Percentiles rank a stretch among this genome's conserved stretches.
Conservation (phyloP, 2,113 vertebrate genomes). For the Arizona elegans region DNA sequence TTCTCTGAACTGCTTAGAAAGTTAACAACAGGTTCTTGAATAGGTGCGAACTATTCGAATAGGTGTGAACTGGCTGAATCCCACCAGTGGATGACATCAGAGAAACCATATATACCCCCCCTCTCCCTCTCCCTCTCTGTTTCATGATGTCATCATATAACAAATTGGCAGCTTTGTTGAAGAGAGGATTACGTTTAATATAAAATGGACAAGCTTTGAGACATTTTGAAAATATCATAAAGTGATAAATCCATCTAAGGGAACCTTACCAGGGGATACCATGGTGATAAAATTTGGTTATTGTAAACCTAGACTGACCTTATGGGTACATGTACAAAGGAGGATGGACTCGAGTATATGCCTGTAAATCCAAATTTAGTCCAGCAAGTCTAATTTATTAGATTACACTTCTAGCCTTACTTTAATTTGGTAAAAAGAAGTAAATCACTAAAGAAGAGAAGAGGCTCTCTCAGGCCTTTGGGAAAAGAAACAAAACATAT, state of each 20-base stretch:
- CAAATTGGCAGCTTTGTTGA: neutral
- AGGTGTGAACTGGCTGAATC: too few relatives aligned
- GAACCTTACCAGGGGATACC: neutral
- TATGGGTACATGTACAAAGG: too few relatives aligned
- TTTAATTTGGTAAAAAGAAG: too few relatives aligned
- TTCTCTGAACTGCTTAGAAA: too few relatives aligned
- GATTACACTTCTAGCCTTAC: too few relatives aligned
- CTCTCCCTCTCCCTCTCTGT: neutral
- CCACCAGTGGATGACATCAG: too few relatives aligned
- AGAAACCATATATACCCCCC: too few relatives aligned
- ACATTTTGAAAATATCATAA: neutral
- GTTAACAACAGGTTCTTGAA: too few relatives aligned
- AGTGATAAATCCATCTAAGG: neutral
- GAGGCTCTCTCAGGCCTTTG: too few relatives aligned
- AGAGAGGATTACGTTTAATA: neutral
- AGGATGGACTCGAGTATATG: neutral
- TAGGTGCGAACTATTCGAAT: too few relatives aligned
- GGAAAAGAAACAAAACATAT: neutral
- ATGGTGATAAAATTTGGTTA: neutral
- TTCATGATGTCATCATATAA: neutral
- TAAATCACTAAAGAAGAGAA: too few relatives aligned
- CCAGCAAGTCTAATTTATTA: neutral
- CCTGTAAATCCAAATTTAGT: neutral
- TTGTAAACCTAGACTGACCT: neutral
- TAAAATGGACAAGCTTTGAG: neutral